These are phyloP conservation scores for Muscidifurax raptorellus DNA, from an alignment of 1,140 invertebrate species.

Conservation along the genomic window DNA sequence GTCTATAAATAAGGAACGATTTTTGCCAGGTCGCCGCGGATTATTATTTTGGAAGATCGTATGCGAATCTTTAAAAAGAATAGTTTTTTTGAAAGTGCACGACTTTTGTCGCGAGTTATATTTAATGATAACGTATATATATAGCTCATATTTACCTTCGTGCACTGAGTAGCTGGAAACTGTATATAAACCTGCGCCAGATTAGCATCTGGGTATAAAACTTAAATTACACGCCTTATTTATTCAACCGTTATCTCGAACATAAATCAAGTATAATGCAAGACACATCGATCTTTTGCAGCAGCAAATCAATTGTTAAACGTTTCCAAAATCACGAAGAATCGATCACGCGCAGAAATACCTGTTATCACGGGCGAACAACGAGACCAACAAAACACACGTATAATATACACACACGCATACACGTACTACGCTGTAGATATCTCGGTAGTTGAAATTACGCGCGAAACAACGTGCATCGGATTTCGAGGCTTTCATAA, in stretches of 20 bases:
- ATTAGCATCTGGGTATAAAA: no score
- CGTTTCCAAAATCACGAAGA: background rate
- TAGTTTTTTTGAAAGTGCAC: no score
- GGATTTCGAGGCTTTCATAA: slow-evolving; percentile 25
- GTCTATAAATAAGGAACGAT: background rate
- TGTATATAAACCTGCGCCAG: no score
- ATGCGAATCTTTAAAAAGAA: no score
- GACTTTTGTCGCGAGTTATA: no score
- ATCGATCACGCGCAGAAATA: background rate
- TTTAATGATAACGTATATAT: no score
- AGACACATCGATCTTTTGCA: background rate
- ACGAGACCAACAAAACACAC: background rate
- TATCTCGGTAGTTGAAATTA: slow-evolving; percentile 2
- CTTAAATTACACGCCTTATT: no score
- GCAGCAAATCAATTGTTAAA: background rate
- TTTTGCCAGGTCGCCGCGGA: background rate
- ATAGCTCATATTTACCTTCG: no score
- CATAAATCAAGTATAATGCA: background rate
- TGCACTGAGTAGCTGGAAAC: no score
- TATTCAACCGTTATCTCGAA: no score
- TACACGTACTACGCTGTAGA: no score
- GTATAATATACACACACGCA: background rate
- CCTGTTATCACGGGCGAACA: background rate
- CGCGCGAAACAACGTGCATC: slow-evolving; percentile 13
- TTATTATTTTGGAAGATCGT: no score